These are phyloP conservation scores for Oreochromis grahami DNA, from an alignment of 2,797 vertebrate species.

Conservation along the genomic window DNA sequence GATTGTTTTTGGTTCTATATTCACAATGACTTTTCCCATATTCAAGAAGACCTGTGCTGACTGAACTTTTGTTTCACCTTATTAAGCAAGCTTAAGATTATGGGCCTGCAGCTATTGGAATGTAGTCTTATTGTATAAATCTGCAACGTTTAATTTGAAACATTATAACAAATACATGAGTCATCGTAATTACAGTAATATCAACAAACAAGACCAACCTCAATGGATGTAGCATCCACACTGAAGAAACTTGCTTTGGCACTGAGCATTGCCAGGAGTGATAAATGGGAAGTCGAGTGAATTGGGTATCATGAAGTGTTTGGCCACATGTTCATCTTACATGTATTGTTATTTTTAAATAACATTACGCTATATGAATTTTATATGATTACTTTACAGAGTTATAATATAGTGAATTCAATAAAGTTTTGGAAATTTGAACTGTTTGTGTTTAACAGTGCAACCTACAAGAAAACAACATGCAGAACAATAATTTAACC, in stretches of 20 bases:
- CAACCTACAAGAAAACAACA: not conserved
- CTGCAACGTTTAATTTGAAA: not conserved
- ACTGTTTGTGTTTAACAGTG: not conserved
- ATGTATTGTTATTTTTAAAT: not conserved
- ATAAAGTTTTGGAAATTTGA: accelerated
- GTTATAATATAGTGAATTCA: not conserved
- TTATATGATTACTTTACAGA: too few species aligned
- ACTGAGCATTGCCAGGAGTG: not conserved
- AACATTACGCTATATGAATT: not conserved
- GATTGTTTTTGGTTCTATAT: not conserved
- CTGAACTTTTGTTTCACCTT: not conserved
- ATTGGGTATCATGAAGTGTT: not conserved
- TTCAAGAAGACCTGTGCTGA: not conserved
- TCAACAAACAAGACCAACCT: not conserved
- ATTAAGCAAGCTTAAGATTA: not conserved
- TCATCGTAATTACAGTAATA: not conserved
- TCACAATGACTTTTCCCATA: not conserved
- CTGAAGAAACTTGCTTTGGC: not conserved
- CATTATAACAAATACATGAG: not conserved
- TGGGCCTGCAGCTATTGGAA: not conserved
- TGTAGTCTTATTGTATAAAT: not conserved
- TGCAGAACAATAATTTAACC: not conserved
- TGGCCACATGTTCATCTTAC: not conserved
- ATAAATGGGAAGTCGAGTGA: not conserved
- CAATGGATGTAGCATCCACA: not conserved